Evolutionary conservation across 1,140 invertebrate genomes (phyloP), one percentile per base, ranked within the genome.

Genomic region (Atta texana): DNA sequence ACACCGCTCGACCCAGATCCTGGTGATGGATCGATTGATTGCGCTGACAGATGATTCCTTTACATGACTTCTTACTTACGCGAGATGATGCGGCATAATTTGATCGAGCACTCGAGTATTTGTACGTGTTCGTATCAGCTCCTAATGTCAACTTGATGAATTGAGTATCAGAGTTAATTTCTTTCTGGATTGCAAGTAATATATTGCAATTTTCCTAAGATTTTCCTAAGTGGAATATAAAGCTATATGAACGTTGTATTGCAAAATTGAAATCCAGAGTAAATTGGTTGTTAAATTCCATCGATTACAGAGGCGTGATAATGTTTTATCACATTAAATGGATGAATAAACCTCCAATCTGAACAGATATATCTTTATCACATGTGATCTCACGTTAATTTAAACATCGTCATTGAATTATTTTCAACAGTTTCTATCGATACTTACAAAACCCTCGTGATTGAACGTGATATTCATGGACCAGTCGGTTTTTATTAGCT

Each of bases 51-150:
- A 87, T 87, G 69, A 74, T 74, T 53, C 66, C 12, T 57, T 84
- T 84, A 90, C 89, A 90, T 89, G 89, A 84, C 72, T 90, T 90
- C 77, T 90, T 89, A 89, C 88, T 90, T 90, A 87, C 77, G 14
- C 72, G 51, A 18, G 74, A 53, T 66, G 74, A 78, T 55, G 71
- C 75, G 75, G 74, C 55, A 49, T 63, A 55, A 75, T 76, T 81
- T 51, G 51, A 55, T 71, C 69, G 59, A 74, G 75, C 28, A 53
- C 39, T 74, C 53, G 64, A 76, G 74, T 74, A 86, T 87, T 89
- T 86, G 53, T 78, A 34, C 61, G 55, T 77, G 72, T 78, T 8
- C 61, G 75, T 31, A 85, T 51, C 39, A 68, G 49, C 75, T 74
- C 18, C 39, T 74, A 74, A 84, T 61, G 80, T 51, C 80, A 61